These are phyloP conservation scores for Neocrepidodera transversa DNA, from an alignment of 2,888 invertebrate genomes.

Conservation along the genomic window DNA sequence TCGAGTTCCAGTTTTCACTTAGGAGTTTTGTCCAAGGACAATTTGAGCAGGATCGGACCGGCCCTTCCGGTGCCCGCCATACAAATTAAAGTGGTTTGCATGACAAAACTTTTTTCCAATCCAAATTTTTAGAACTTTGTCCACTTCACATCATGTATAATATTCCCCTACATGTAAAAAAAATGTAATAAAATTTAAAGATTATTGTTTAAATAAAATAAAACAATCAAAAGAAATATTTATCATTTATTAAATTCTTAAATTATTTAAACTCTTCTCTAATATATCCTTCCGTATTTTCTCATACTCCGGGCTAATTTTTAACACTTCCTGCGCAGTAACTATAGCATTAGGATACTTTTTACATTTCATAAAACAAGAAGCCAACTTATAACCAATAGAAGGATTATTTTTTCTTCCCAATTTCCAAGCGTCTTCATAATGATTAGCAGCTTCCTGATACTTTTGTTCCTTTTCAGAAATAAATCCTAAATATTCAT, in stretches of 20 bases:
- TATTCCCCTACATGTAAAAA: no score
- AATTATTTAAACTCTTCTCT: slow-evolving; percentile 84
- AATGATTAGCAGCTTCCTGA: slow-evolving; percentile 81
- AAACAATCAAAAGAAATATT: no score
- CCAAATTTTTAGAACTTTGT: no score
- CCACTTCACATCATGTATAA: no score
- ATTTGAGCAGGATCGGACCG: no score
- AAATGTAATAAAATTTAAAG: no score
- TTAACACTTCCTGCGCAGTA: slow-evolving; percentile 83
- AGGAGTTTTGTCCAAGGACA: no score
- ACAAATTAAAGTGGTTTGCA: no score
- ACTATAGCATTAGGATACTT: slow-evolving; percentile 91
- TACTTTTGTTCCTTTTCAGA: slow-evolving; percentile 93
- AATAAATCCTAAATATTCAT: slow-evolving; percentile 85
- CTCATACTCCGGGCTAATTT: slow-evolving; percentile 85
- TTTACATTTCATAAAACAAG: slow-evolving; percentile 89
- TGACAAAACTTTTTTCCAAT: no score
- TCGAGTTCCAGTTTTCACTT: no score
- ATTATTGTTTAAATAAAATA: not conserved
- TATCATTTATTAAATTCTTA: slow-evolving; percentile 65
- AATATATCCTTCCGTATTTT: slow-evolving; percentile 92
- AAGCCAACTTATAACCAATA: slow-evolving; percentile 92
- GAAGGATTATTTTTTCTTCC: slow-evolving; percentile 82
- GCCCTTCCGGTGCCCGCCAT: no score
- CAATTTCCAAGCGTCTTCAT: slow-evolving; percentile 86